These are phyloP conservation scores for Maconellicoccus hirsutus DNA, from an alignment of 1,140 invertebrate genomes.

Conservation along the genomic window DNA sequence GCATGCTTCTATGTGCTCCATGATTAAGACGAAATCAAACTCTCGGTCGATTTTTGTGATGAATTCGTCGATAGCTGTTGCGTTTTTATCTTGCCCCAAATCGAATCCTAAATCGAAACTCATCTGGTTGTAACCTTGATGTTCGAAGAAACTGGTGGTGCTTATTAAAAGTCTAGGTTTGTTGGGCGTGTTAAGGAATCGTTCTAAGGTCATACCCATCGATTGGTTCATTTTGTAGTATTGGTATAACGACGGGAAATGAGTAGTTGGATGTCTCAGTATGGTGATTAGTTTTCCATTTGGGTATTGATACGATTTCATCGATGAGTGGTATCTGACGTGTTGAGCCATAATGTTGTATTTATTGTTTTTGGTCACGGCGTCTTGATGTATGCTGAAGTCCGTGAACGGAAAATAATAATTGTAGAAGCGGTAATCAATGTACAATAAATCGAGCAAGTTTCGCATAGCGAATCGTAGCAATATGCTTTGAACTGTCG, in stretches of 20 bases:
- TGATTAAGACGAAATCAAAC: slow-evolving; percentile 42
- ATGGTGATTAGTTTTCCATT: slow-evolving; percentile 35
- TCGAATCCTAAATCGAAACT: slow-evolving; percentile 35
- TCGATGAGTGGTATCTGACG: slow-evolving; percentile 31
- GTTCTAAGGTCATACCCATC: neutral
- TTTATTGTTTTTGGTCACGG: slow-evolving; percentile 17
- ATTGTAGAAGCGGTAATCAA: slow-evolving; percentile 34
- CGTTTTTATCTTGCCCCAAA: slow-evolving; percentile 28
- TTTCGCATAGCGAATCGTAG: slow-evolving; percentile 36
- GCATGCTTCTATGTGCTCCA: slow-evolving; percentile 43
- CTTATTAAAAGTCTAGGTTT: neutral
- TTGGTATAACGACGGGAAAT: slow-evolving; percentile 35
- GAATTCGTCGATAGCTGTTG: slow-evolving; percentile 26
- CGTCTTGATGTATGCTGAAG: neutral
- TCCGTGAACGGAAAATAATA: slow-evolving; percentile 30
- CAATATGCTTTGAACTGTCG: slow-evolving; percentile 40
- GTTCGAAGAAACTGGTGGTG: slow-evolving; percentile 22
- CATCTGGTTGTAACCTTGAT: slow-evolving; percentile 36
- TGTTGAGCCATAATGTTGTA: slow-evolving; percentile 33
- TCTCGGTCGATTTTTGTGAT: slow-evolving; percentile 34
- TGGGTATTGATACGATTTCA: slow-evolving; percentile 33
- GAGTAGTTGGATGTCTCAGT: slow-evolving; percentile 34
- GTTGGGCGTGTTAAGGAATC: neutral
- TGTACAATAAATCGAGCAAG: slow-evolving; percentile 37
- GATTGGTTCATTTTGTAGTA: slow-evolving; percentile 27